phyloP scores from a whole-genome alignment of 2,797 vertebrate genomes.

The Dallia pectoralis region DNA sequence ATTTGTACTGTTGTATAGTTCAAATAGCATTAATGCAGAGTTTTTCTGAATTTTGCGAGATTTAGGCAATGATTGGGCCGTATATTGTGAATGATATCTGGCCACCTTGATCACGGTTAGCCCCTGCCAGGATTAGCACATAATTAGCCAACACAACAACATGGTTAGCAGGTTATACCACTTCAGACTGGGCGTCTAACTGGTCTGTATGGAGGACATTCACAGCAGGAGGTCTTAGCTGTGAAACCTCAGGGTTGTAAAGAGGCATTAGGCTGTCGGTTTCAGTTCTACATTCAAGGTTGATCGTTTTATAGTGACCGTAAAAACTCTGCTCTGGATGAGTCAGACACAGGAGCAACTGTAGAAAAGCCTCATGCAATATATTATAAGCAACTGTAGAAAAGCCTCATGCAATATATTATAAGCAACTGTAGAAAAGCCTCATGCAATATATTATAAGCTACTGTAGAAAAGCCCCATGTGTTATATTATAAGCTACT shows the following conservation, averaged over 20 bases:
- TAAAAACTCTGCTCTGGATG: not conserved
- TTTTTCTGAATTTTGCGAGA: too few species aligned
- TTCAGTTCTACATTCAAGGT: conserved; percentile 7
- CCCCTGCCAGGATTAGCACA: not conserved
- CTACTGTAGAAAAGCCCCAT: too few species aligned
- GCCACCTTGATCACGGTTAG: too few species aligned
- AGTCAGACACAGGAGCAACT: not conserved
- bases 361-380: not conserved
- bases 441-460: too few species aligned
- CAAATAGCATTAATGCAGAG: too few species aligned
- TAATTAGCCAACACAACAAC: not conserved
- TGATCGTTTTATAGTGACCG: not conserved
- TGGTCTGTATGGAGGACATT: not conserved
- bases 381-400: too few species aligned
- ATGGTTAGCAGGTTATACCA: not conserved
- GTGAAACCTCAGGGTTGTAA: conserved; percentile 16
- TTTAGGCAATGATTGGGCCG: too few species aligned
- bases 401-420: too few species aligned
- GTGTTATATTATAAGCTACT: too few species aligned
- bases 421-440: not conserved
- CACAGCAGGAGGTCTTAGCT: not conserved
- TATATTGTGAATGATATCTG: too few species aligned
- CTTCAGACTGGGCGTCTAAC: conserved; percentile 7
- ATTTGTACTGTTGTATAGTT: too few species aligned
- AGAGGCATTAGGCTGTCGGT: conserved; percentile 5